These are phyloP conservation scores for Drusus annulatus DNA, from an alignment of 1,140 invertebrate genomes.

Conservation along the genomic window DNA sequence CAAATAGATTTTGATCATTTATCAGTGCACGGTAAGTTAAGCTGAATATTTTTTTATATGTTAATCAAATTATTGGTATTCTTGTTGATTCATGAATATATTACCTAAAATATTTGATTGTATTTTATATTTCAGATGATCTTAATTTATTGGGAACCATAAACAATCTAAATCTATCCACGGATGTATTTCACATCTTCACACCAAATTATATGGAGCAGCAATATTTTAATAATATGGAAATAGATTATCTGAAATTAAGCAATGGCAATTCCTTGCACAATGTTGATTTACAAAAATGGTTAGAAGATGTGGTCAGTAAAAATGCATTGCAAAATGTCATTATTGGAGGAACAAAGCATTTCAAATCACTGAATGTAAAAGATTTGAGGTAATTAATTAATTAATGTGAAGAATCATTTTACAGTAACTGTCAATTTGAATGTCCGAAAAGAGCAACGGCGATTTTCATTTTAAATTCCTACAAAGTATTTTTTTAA, in stretches of 20 bases:
- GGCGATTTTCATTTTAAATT: too few species aligned
- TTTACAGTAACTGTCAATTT: too few species aligned
- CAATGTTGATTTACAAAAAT: conserved; percentile 27
- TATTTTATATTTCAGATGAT: conserved; percentile 40
- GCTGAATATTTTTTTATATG: background rate
- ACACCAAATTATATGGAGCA: background rate
- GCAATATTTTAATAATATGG: conserved; percentile 4
- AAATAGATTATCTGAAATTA: conserved; percentile 4
- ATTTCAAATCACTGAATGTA: background rate
- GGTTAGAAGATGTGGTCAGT: conserved; percentile 12
- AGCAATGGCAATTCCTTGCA: background rate
- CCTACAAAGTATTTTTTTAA: too few species aligned
- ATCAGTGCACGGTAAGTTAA: conserved; percentile 26
- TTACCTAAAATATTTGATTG: background rate
- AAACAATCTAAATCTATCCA: conserved; percentile 46
- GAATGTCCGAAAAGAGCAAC: too few species aligned
- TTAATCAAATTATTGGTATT: background rate
- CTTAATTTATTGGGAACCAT: conserved; percentile 32
- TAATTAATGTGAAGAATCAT: background rate
- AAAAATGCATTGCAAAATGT: conserved; percentile 7
- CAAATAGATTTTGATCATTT: conserved; percentile 19
- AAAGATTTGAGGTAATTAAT: background rate
- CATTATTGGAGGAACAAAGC: background rate
- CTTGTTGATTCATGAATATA: too few species aligned
- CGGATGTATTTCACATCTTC: conserved; percentile 26